Evolutionary conservation across 30 jellyfish, hydroid and myxozoan species (phyloP).

Genomic region (Rhopilema esculentum): DNA sequence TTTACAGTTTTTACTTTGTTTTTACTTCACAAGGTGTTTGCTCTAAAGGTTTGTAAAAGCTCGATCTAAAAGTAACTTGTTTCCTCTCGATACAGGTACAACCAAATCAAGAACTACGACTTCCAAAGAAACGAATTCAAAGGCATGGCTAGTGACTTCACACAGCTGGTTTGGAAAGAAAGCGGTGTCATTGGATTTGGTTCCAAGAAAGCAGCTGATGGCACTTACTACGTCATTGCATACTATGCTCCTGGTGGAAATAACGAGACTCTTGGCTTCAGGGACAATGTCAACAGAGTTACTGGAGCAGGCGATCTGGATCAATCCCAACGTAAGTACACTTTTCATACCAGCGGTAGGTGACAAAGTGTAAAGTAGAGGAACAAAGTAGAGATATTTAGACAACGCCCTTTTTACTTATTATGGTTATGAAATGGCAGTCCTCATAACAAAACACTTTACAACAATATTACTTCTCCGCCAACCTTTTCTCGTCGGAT

Average conservation of each 20-base stretch:
- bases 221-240: conserved; percentile 76
- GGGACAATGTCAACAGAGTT: conserved; percentile 92
- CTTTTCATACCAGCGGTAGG: background rate
- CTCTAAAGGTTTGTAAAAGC: no score
- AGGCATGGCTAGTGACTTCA: conserved; percentile 94
- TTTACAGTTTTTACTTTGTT: no score
- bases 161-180: conserved; percentile 97
- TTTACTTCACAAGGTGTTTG: no score
- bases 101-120: conserved; percentile 95
- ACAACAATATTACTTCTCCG: background rate
- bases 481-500: background rate
- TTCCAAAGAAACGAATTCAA: conserved; percentile 90
- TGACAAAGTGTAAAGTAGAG: background rate
- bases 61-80: background rate
- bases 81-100: conserved; percentile 67
- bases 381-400: no score
- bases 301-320: conserved; percentile 99
- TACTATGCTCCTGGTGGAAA: conserved; percentile 97
- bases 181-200: conserved; percentile 97
- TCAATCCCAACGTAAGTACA: conserved; percentile 53
- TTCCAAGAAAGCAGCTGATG: conserved; percentile 79
- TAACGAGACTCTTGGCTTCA: conserved; percentile 84
- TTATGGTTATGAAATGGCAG: no score
- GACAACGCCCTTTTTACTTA: no score
- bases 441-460: background rate